Percentiles rank a stretch among this genome's conserved stretches.
These are phyloP conservation scores for Morpho deidamia DNA, from an alignment of 2,888 invertebrate species.

Conservation along the genomic window DNA sequence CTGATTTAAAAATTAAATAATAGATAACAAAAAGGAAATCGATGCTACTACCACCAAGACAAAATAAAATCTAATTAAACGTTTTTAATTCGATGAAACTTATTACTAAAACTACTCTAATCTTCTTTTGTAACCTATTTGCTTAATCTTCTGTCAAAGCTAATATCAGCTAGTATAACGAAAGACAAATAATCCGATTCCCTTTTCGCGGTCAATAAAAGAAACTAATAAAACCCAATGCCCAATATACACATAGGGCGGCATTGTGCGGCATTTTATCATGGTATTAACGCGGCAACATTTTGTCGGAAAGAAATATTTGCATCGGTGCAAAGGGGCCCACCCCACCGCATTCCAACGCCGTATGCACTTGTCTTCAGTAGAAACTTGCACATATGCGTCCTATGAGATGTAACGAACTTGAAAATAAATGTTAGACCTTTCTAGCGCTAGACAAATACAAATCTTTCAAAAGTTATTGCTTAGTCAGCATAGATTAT, in stretches of 20 bases:
- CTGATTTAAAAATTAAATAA: too few relatives aligned
- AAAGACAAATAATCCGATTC: constrained; percentile 35
- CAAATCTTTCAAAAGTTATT: too few relatives aligned
- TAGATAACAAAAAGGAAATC: too few relatives aligned
- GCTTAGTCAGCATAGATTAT: too few relatives aligned
- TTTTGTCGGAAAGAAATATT: constrained; percentile 71
- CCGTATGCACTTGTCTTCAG: constrained; percentile 34
- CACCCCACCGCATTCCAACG: constrained; percentile 54
- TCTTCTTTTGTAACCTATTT: too few relatives aligned
- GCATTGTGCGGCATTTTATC: constrained; percentile 52
- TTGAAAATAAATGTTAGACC: constrained; percentile 4
- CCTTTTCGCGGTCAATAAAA: constrained; percentile 56
- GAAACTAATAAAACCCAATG: constrained; percentile 63
- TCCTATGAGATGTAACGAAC: constrained; percentile 2
- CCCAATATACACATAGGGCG: constrained; percentile 53
- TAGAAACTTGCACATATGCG: constrained; percentile 7
- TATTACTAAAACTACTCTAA: too few relatives aligned
- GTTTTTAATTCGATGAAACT: too few relatives aligned
- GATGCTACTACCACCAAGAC: too few relatives aligned
- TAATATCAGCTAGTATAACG: constrained; percentile 1
- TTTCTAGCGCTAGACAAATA: neutral
- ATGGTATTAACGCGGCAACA: constrained; percentile 69
- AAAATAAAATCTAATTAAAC: too few relatives aligned
- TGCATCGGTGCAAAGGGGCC: constrained; percentile 54
- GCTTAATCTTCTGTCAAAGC: too few relatives aligned